These are phyloP conservation scores for Anser brachyrhynchus DNA, from an alignment of 2,113 vertebrate species.

Conservation along the genomic window DNA sequence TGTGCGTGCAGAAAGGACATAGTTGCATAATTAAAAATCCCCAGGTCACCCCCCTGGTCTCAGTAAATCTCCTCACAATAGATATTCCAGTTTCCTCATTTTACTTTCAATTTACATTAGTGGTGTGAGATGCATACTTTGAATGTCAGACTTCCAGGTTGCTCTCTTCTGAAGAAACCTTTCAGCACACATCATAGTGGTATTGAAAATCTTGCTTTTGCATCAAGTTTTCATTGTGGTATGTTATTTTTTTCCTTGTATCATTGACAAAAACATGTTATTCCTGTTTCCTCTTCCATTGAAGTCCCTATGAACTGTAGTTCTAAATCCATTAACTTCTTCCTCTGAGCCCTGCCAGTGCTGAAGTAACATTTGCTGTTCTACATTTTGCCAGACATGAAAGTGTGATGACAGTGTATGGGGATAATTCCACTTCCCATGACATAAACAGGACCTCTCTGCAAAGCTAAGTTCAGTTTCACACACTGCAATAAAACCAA, in stretches of 20 bases:
- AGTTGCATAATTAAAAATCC: not conserved
- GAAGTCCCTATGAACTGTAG: not conserved
- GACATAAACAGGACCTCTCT: not conserved
- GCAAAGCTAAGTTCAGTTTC: not conserved
- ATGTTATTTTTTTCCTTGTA: rapidly evolving
- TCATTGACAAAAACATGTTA: not conserved
- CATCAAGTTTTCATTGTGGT: not conserved
- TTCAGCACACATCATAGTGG: not conserved
- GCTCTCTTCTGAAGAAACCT: not conserved
- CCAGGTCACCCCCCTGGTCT: not conserved
- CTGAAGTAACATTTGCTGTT: not conserved
- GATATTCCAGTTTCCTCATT: not conserved
- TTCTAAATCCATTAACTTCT: not conserved
- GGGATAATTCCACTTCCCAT: not conserved
- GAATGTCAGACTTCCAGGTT: not conserved
- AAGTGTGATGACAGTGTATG: not conserved
- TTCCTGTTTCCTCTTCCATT: not conserved
- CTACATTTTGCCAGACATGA: not conserved
- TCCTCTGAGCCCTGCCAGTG: not conserved
- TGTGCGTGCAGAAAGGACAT: not conserved
- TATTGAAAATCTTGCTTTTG: not conserved
- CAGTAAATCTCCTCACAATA: not conserved
- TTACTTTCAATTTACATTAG: not conserved
- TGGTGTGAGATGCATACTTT: not conserved
- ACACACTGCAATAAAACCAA: not conserved